Evolutionary conservation across 2,888 invertebrate species (phyloP).

Genomic region (Lepetodrilus schrolli): DNA sequence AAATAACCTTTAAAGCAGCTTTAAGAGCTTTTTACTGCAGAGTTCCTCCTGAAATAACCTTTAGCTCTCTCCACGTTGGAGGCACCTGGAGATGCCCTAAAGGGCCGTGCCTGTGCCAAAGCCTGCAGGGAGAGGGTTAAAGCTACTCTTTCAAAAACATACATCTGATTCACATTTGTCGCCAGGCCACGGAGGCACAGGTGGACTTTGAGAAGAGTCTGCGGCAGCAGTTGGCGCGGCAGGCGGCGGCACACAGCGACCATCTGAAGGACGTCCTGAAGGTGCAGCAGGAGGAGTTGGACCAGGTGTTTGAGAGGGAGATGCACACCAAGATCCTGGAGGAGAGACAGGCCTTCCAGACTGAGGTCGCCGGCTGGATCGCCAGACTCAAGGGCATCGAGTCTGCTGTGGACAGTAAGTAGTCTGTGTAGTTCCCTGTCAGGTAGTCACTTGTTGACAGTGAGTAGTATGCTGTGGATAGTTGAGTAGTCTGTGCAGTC

Average conservation of each 20-base stretch:
- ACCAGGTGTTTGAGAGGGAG: slow-evolving; percentile 74
- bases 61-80: too few relatives aligned
- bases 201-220: slow-evolving; percentile 80
- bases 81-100: too few relatives aligned
- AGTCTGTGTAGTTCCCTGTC: not conserved
- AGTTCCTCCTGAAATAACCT: too few relatives aligned
- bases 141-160: too few relatives aligned
- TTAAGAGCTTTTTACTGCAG: too few relatives aligned
- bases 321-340: slow-evolving; percentile 82
- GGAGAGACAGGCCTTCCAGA: slow-evolving; percentile 82
- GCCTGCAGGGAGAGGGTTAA: too few relatives aligned
- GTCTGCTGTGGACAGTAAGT: slow-evolving; percentile 83
- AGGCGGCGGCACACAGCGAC: slow-evolving; percentile 90
- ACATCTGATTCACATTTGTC: too few relatives aligned
- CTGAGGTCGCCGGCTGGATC: slow-evolving; percentile 83
- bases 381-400: slow-evolving; percentile 87
- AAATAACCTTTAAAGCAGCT: too few relatives aligned
- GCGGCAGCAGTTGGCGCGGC: slow-evolving; percentile 86
- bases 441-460: not conserved
- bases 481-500: not conserved
- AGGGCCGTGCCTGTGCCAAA: too few relatives aligned
- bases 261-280: slow-evolving; percentile 79
- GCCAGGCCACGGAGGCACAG: slow-evolving; percentile 62
- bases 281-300: slow-evolving; percentile 79
- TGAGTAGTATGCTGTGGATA: not conserved